phyloP scores from a whole-genome alignment of 1,140 invertebrate genomes.

The Lepidurus apus region DNA sequence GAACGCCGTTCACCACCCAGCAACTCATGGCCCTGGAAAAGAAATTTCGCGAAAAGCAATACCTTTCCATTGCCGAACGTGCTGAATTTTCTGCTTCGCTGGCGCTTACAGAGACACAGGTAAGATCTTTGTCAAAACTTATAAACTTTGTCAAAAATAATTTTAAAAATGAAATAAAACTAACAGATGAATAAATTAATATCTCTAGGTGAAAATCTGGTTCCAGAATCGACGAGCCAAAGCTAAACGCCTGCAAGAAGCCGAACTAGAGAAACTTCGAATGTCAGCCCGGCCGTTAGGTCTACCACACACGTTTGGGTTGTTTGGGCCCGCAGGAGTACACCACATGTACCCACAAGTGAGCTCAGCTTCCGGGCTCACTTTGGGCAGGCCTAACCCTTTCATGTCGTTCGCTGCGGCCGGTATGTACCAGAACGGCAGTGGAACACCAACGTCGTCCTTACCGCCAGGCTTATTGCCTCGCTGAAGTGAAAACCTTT shows the following conservation, averaged over 20 bases:
- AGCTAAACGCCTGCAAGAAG: slow-evolving; percentile 55
- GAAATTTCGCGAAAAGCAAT: slow-evolving; percentile 61
- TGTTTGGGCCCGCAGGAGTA: slow-evolving; percentile 34
- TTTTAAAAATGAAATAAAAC: not conserved
- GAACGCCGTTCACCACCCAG: slow-evolving; percentile 63
- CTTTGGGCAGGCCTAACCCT: not conserved
- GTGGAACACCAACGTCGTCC: slow-evolving; percentile 12
- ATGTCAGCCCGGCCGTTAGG: slow-evolving; percentile 48
- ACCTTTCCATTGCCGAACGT: slow-evolving; percentile 59
- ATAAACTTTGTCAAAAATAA: not conserved
- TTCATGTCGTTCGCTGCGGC: slow-evolving; percentile 6
- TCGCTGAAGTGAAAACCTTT: not conserved
- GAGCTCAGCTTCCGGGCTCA: not conserved
- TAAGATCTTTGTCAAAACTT: slow-evolving; percentile 37
- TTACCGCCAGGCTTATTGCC: slow-evolving; percentile 18
- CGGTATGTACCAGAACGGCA: not conserved
- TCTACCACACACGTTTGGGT: slow-evolving; percentile 40
- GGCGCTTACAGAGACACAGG: slow-evolving; percentile 60
- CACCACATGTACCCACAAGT: slow-evolving; percentile 29
- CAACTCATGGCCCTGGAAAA: slow-evolving; percentile 57
- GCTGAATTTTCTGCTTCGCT: slow-evolving; percentile 59
- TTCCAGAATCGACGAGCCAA: slow-evolving; percentile 58
- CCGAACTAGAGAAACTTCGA: slow-evolving; percentile 49
- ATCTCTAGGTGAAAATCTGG: slow-evolving; percentile 54
- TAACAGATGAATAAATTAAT: not conserved